A percentile compares a stretch with the other conserved stretches of the same genome.
Conservation (phyloP, 2,797 vertebrate species). For the Glyptemys insculpta region DNA sequence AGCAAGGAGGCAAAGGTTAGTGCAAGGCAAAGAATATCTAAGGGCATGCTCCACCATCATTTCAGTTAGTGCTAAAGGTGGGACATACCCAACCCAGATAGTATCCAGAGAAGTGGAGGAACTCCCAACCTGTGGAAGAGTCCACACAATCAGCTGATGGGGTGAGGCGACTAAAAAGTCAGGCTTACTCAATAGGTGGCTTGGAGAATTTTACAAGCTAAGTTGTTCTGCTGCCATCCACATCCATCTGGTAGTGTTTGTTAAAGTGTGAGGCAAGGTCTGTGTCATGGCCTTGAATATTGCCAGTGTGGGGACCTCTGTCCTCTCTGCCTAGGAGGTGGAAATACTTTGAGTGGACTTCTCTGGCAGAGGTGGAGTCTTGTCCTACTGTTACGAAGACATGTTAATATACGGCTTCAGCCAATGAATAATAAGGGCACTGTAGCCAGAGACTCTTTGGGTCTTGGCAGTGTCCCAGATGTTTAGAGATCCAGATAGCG, state of each 20-base stretch:
- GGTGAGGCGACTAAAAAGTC: neutral
- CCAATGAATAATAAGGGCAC: neutral
- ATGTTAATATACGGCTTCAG: neutral
- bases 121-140: neutral
- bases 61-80: neutral
- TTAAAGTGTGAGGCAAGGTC: neutral
- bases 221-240: neutral
- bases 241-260: neutral
- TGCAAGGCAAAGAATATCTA: neutral
- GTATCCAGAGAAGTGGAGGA: neutral
- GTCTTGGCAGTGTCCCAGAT: neutral
- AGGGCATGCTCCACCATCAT: neutral
- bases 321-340: neutral
- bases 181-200: neutral
- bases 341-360: neutral
- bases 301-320: neutral
- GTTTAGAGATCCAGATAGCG: neutral
- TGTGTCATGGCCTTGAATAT: neutral
- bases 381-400: neutral
- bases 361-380: neutral
- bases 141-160: neutral
- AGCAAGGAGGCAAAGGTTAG: neutral
- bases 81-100: neutral
- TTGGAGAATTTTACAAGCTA: neutral
- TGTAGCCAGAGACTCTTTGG: neutral